Evolutionary conservation across 2,113 vertebrate species (phyloP), one percentile per base, ranked within the genome.

Genomic region (Epinephelus cyanopodus): DNA sequence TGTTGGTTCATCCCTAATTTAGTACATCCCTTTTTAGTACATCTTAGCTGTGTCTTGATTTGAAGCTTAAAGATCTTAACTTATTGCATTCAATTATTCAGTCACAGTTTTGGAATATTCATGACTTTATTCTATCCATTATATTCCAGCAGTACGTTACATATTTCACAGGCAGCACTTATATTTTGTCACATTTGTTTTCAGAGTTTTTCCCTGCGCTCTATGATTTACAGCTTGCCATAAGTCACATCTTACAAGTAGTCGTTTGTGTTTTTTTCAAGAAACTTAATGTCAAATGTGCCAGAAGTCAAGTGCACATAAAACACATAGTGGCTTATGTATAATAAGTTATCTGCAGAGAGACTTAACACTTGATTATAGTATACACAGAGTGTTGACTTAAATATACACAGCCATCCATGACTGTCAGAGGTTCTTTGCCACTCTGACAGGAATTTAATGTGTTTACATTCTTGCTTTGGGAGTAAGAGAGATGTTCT

Each of bases 381-480:
- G 66, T 89, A 81, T 90, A 91, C 82, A 86, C 91, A 84, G 48
- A 85, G 83, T 82, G 88, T 84, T 86, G 86, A 89, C 82, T 90
- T 84, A 61, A 90, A 92, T 89, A 94, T 89, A 90, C 86, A 93
- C 86, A 91, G 74, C 83, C 82, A 89, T 92, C 81, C 83, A 86
- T 87, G 92, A 90, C 91, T 94, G 92, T 94, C 93, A 89, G 88
- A 81, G 87, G 81, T 79, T 92, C 87, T 77, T 88, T 77, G 81
- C 91, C 85, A 91, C 86, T 94, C 85, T 92, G 90, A 89, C 92
- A 92, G 90, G 92, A 93, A 94, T 94, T 94, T 92, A 86, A 77
- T 90, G 74, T 95, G 95, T 96, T 96, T 96, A 96, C 95, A 96
- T 96, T 96, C 95, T 94, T 95, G 76, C 87, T 87, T 92, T 88